Conservation (phyloP, 2,888 invertebrate genomes). For the Trichopria drosophilae region DNA sequence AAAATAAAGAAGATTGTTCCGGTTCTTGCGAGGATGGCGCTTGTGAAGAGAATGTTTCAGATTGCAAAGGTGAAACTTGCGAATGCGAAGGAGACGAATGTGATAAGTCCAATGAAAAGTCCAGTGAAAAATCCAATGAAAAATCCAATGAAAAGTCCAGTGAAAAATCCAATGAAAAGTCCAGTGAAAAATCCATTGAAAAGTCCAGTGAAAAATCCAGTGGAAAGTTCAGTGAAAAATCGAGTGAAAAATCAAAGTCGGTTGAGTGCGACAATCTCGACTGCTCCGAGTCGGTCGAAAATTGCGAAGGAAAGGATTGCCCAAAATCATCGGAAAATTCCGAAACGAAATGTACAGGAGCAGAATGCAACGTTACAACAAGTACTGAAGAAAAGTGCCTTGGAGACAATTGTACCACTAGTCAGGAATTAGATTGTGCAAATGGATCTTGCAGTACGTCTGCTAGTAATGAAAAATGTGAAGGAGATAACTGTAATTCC, state of each 20-base stretch:
- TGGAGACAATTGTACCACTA: slow-evolving; percentile 5
- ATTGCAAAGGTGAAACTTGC: slow-evolving; percentile 11
- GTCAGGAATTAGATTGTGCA: background rate
- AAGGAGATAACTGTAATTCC: slow-evolving; percentile 2
- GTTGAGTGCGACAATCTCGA: too few species aligned
- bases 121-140: too few species aligned
- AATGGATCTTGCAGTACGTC: background rate
- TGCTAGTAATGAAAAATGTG: background rate
- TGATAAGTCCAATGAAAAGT: too few species aligned
- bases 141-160: too few species aligned
- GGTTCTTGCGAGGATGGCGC: slow-evolving; percentile 9
- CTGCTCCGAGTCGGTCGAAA: too few species aligned
- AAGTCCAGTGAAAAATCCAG: too few species aligned
- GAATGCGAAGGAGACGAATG: slow-evolving; percentile 13
- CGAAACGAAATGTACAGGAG: background rate
- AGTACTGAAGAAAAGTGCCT: slow-evolving; percentile 1
- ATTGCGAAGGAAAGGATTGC: slow-evolving; percentile 7
- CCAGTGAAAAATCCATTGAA: too few species aligned
- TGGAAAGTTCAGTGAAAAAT: too few species aligned
- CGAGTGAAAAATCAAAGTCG: too few species aligned
- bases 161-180: too few species aligned
- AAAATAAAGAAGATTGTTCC: slow-evolving; percentile 9
- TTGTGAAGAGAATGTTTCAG: background rate
- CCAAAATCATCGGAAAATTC: background rate
- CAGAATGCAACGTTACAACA: background rate